Percentiles rank a stretch among this genome's conserved stretches.
phyloP scores from a whole-genome alignment of 1,140 invertebrate species.

The Heliconius nattereri region DNA sequence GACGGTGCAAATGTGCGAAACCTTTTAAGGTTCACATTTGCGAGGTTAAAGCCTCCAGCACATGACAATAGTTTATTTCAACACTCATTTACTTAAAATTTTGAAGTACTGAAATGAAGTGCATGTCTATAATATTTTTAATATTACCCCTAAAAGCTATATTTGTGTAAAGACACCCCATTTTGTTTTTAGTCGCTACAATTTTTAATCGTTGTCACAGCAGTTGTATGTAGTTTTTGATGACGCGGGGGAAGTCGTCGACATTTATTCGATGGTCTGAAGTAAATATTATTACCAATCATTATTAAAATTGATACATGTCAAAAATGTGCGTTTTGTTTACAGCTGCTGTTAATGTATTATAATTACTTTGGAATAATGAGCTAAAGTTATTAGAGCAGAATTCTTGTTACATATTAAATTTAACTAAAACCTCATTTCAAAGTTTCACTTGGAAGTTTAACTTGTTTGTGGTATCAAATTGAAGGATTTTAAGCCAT shows the following conservation, averaged over 20 bases:
- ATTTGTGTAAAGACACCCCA: no score
- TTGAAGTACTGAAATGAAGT: not conserved
- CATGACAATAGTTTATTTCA: not conserved
- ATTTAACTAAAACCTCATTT: not conserved
- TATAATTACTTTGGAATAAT: not conserved
- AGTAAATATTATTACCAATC: not conserved
- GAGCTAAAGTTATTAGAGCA: not conserved
- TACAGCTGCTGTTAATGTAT: not conserved
- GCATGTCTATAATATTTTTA: not conserved
- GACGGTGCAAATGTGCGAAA: not conserved
- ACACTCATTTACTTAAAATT: not conserved
- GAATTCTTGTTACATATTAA: slow-evolving; percentile 6
- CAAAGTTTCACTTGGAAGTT: not conserved
- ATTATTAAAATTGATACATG: no score
- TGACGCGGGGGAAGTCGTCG: no score
- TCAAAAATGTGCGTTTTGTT: not conserved
- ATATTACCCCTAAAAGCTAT: no score
- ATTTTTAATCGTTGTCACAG: no score
- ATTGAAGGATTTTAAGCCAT: not conserved
- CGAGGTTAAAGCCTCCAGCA: not conserved
- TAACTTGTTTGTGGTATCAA: not conserved
- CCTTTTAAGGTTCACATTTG: not conserved
- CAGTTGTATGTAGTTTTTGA: no score
- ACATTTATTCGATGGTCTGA: no score
- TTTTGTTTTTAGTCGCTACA: no score